Base-by-base conservation (phyloP, 2,113 vertebrate species). In the Galbula dea region DNA sequence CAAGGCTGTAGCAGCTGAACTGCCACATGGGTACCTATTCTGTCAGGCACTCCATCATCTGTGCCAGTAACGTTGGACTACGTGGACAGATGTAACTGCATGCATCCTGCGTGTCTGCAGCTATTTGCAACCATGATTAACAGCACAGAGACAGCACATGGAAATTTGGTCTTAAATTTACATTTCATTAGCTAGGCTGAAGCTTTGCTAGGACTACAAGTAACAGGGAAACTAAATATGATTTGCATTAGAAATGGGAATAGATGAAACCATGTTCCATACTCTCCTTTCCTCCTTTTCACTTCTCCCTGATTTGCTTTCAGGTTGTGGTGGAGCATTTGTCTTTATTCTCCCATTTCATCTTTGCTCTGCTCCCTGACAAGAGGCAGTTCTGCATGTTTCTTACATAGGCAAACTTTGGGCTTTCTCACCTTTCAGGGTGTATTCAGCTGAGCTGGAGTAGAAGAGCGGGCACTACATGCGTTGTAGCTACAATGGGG, bases 51-150 rank as follows among this genome's bases (percentile, higher is more conserved):
- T 67, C 14, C 77, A 71, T 72, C 67, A 46, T 3, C 43, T 5
- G 5, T 17, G 24, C 27, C 1, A 0, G 11, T 4, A n/a, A 37
- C 0, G 0, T 1, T 43, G 45, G 62, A 36, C 45, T 71, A 10
- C 2, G 29, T 7, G 43, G 41, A n/a, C 74, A 78, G 34, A 21
- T 16, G 21, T 2, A 62, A 17, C 27, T 7, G 10, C 30, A 34
- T 21, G 14, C 15, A 22, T 17, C 49, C 48, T 34, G 32, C 29
- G 14, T 3, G 18, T 32, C 55, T 37, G 59, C 54, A 65, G 39
- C 55, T 51, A 23, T 48, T 63, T 63, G 32, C 30, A 48, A 26
- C 20, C 3, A 1, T 15, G 9, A 39, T 27, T 23, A 65, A 43
- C 29, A 79, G 24, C 2, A 27, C 52, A 48, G 30, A 65, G 22